Conservation (phyloP, 2,888 invertebrate species). For the Luperina nickerlii region DNA sequence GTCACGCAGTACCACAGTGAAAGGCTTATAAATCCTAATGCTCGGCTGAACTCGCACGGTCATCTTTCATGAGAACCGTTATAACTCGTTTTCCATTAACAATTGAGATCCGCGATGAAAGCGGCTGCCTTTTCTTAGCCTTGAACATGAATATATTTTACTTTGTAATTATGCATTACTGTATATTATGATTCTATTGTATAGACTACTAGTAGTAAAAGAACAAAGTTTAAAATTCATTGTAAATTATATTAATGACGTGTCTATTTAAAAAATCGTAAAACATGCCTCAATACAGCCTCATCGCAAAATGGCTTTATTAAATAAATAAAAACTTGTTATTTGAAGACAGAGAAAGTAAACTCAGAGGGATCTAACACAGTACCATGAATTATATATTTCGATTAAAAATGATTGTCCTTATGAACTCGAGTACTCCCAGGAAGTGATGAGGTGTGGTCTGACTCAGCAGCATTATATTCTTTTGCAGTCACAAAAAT, state of each 20-base stretch:
- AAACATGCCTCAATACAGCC: background rate
- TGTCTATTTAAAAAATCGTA: background rate
- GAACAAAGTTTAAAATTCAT: background rate
- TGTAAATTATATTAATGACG: background rate
- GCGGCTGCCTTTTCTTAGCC: conserved; percentile 43
- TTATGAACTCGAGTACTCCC: background rate
- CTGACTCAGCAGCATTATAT: conserved; percentile 30
- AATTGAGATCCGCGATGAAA: conserved; percentile 45
- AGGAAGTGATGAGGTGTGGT: conserved; percentile 1
- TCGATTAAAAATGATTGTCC: background rate
- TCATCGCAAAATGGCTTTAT: background rate
- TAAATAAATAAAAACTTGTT: background rate
- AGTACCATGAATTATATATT: background rate
- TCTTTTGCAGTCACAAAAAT: conserved; percentile 10
- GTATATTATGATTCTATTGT: background rate
- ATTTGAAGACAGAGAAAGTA: background rate
- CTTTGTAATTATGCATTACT: conserved; percentile 2
- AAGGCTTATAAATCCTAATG: conserved; percentile 56
- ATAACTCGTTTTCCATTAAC: conserved; percentile 49
- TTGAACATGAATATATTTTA: conserved; percentile 27
- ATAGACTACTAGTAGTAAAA: background rate
- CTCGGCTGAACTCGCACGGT: conserved; percentile 38
- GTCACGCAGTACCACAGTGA: conserved; percentile 50
- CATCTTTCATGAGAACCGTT: conserved; percentile 56
- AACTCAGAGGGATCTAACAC: background rate